These are phyloP conservation scores for Asarcornis scutulata DNA, from an alignment of 2,113 vertebrate genomes.

Conservation along the genomic window DNA sequence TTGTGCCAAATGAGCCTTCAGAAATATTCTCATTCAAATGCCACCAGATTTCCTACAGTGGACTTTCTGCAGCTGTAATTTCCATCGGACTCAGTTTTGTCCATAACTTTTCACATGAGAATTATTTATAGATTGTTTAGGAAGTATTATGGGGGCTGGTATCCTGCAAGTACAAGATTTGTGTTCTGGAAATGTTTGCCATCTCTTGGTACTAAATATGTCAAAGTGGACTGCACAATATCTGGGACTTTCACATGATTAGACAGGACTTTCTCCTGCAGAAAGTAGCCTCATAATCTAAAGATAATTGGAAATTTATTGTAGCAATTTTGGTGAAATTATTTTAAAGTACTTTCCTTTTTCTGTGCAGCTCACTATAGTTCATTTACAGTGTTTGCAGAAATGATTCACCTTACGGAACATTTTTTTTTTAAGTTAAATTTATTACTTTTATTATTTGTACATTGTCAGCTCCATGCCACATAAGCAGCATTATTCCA, in stretches of 20 bases:
- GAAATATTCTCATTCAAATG: not conserved
- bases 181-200: not conserved
- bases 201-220: not conserved
- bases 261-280: not conserved
- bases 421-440: not conserved
- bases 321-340: not conserved
- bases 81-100: rapidly evolving
- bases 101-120: not conserved
- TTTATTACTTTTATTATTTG: not conserved
- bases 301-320: not conserved
- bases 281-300: not conserved
- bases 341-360: not conserved
- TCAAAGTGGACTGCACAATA: not conserved
- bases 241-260: rapidly evolving
- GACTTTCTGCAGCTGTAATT: not conserved
- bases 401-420: not conserved
- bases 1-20: rapidly evolving
- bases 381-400: not conserved
- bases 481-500: not conserved
- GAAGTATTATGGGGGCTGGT: not conserved
- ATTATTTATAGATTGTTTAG: not conserved
- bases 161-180: not conserved
- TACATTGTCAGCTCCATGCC: not conserved
- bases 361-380: not conserved
- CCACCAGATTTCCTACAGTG: not conserved